These are phyloP conservation scores for Calephelis nemesis DNA, from an alignment of 1,140 invertebrate genomes.

Conservation along the genomic window DNA sequence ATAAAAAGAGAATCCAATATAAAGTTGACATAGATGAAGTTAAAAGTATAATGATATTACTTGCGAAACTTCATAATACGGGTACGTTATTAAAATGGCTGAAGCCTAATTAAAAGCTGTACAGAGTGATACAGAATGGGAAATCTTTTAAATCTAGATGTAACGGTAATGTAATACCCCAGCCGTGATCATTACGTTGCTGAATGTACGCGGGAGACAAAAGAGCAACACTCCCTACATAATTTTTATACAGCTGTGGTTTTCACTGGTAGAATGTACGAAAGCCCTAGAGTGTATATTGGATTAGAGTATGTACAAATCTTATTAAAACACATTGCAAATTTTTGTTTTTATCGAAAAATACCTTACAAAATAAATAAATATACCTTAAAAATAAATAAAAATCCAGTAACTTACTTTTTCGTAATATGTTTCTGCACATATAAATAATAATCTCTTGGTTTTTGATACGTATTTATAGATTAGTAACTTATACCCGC, in stretches of 20 bases:
- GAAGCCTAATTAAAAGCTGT: neutral
- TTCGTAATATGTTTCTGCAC: no score
- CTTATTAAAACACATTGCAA: no score
- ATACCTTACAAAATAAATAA: no score
- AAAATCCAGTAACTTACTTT: no score
- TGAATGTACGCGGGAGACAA: slow-evolving; percentile 20
- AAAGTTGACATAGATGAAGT: no score
- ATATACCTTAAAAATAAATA: no score
- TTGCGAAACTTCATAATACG: neutral
- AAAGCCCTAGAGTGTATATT: neutral
- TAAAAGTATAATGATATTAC: no score
- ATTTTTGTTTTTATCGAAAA: no score
- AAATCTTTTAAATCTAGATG: neutral
- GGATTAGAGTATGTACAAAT: neutral
- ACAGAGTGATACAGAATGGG: neutral
- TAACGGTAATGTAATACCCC: neutral
- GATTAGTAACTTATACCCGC: no score
- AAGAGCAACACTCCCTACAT: slow-evolving; percentile 24
- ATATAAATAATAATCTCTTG: no score
- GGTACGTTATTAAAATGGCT: neutral
- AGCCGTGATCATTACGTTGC: slow-evolving; percentile 16
- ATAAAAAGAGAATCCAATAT: no score
- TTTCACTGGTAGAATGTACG: slow-evolving; percentile 18
- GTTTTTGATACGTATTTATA: no score
- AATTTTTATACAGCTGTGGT: slow-evolving; percentile 25